Evolutionary conservation across 2,888 invertebrate genomes (phyloP).

Genomic region (Acleris sparsana): DNA sequence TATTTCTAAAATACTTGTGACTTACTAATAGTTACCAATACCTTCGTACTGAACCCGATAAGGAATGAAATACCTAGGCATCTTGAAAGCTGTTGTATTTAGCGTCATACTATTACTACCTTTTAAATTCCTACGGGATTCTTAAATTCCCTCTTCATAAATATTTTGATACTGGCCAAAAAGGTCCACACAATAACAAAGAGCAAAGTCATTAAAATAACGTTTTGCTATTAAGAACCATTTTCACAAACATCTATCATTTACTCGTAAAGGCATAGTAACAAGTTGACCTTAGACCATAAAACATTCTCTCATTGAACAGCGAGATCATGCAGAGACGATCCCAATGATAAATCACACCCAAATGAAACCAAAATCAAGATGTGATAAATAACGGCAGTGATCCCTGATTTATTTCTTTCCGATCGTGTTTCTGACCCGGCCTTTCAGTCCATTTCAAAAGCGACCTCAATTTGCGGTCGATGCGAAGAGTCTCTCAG

Average conservation of each 20-base stretch:
- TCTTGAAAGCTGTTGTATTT: too few relatives aligned
- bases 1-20: conserved; percentile 4
- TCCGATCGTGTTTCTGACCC: conserved; percentile 31
- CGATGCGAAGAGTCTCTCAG: conserved; percentile 17
- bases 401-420: conserved; percentile 34
- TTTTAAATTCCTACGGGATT: too few relatives aligned
- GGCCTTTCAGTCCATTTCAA: conserved; percentile 28
- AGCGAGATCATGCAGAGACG: not conserved
- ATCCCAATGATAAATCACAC: conserved; percentile 33
- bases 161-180: too few relatives aligned
- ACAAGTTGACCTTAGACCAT: too few relatives aligned
- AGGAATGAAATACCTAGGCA: too few relatives aligned
- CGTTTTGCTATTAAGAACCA: too few relatives aligned
- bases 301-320: not conserved
- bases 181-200: too few relatives aligned
- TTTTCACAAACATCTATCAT: too few relatives aligned
- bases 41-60: not conserved
- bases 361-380: conserved; percentile 36
- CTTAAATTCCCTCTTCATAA: too few relatives aligned
- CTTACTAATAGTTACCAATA: not conserved
- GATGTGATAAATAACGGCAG: conserved; percentile 31
- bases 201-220: too few relatives aligned
- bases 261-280: too few relatives aligned
- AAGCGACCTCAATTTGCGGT: conserved; percentile 26
- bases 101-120: too few relatives aligned